Evolutionary conservation across 2,113 vertebrate genomes (phyloP), one percentile per base, ranked within the genome.

Genomic region (Chaetorhynchus papuensis): DNA sequence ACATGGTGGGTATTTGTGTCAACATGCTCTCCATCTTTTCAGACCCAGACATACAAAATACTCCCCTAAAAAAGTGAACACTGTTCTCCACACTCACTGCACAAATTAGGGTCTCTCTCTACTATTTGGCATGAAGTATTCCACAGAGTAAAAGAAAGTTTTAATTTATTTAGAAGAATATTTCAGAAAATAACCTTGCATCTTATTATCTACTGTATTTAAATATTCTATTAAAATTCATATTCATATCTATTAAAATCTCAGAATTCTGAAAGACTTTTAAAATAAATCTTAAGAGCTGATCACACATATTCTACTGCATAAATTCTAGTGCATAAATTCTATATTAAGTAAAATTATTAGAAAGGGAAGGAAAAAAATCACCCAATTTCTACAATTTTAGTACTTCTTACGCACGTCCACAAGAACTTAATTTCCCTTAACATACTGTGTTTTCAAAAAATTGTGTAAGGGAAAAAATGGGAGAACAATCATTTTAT

Each of bases 1-100:
- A 31, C 59, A 3, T 15, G 37, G 44, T 6, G 15, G 2, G 52
- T 71, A 45, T 63, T 37, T 71, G 13, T 68, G 33, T 31, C 2
- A 3, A 54, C 35, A 30, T 6, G 14, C 19, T 28, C 47, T 20
- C n/a, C 6, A 1, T 24, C 33, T 56, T 94, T 45, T 45, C 16
- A 63, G 35, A 52, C 19, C 33, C 4, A 15, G 18, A 24, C 16
- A 61, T 72, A 10, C 63, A 52, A 87, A 96, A 64, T 39, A 54
- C 8, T 37, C 18, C 23, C 23, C 19, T 50, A 44, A 79, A 70
- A 75, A 79, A 59, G 1, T 68, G 21, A 76, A 7, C 30, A 60
- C 13, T 0, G 0, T 15, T 44, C 35, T 72, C 53, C 54, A 86
- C 10, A 23, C 10, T 64, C 7, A 3, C n/a, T 76, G 68, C 53